Evolutionary conservation across 2,797 vertebrate genomes (phyloP).

Genomic region (Uromys caudimaculatus): DNA sequence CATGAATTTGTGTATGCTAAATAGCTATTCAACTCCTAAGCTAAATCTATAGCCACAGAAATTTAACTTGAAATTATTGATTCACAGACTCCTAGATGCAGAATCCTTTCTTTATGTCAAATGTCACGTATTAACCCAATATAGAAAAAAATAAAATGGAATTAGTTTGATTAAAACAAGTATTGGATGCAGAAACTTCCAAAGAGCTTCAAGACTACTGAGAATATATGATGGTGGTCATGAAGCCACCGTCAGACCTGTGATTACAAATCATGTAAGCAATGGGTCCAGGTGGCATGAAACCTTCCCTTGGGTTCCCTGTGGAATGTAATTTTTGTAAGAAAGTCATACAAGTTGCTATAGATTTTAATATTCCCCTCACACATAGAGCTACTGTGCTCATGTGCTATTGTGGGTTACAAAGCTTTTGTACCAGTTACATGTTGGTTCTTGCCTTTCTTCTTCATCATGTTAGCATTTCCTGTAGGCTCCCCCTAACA

Average conservation of each 20-base stretch:
- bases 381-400: not conserved
- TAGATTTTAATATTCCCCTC: slow-evolving; percentile 28
- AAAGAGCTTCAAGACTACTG: not conserved
- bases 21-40: not conserved
- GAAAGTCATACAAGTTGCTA: not conserved
- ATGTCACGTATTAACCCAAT: not conserved
- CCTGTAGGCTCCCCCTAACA: not conserved
- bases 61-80: slow-evolving; percentile 18
- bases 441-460: slow-evolving; percentile 12
- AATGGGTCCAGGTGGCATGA: not conserved
- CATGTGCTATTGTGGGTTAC: not conserved
- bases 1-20: not conserved
- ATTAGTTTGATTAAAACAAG: slow-evolving; percentile 44
- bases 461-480: not conserved
- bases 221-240: not conserved
- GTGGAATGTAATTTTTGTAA: slow-evolving; percentile 34
- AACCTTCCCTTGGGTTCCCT: not conserved
- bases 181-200: not conserved
- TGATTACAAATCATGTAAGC: not conserved
- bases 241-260: not conserved
- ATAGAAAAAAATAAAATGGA: not conserved
- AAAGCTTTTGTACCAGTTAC: not conserved
- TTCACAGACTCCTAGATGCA: not conserved
- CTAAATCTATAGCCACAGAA: not conserved
- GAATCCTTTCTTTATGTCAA: not conserved